Percentiles rank a stretch among this genome's conserved stretches.
Conservation (phyloP, 2,888 invertebrate genomes). For the Andricus curvator region DNA sequence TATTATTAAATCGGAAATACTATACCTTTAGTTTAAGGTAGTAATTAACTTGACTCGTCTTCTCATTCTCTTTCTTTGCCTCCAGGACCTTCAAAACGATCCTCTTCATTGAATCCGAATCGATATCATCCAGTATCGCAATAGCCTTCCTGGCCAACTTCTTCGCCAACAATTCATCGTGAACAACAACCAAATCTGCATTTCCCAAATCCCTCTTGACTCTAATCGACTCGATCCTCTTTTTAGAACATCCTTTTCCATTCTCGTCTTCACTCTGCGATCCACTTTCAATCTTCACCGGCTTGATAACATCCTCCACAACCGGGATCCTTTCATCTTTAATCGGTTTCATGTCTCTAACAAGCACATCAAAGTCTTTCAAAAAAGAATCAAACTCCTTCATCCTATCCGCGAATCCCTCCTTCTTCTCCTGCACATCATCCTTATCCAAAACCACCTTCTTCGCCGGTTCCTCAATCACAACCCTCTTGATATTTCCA, state of each 20-base stretch:
- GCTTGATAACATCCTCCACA: slow-evolving; percentile 62
- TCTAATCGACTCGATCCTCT: slow-evolving; percentile 45
- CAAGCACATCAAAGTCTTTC: slow-evolving; percentile 66
- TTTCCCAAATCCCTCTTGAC: slow-evolving; percentile 43
- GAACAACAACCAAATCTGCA: slow-evolving; percentile 47
- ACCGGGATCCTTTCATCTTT: slow-evolving; percentile 56
- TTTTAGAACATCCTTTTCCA: neutral
- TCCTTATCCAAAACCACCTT: slow-evolving; percentile 59
- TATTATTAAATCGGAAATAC: neutral
- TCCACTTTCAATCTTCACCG: slow-evolving; percentile 49
- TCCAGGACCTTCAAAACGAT: slow-evolving; percentile 78
- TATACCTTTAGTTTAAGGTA: slow-evolving; percentile 72
- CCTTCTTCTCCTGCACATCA: slow-evolving; percentile 47
- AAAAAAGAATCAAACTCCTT: slow-evolving; percentile 72
- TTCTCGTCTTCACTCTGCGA: slow-evolving; percentile 1
- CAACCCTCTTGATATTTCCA: slow-evolving; percentile 10
- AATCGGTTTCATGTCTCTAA: slow-evolving; percentile 49
- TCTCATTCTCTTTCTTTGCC: slow-evolving; percentile 75
- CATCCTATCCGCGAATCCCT: slow-evolving; percentile 65
- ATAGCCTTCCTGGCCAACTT: slow-evolving; percentile 79
- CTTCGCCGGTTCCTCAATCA: slow-evolving; percentile 55
- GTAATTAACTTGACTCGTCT: slow-evolving; percentile 73
- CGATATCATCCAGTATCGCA: slow-evolving; percentile 79
- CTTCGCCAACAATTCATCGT: slow-evolving; percentile 65
- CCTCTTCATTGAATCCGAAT: slow-evolving; percentile 79